Conservation (phyloP, 2,888 invertebrate genomes). For the Bombylius major region DNA sequence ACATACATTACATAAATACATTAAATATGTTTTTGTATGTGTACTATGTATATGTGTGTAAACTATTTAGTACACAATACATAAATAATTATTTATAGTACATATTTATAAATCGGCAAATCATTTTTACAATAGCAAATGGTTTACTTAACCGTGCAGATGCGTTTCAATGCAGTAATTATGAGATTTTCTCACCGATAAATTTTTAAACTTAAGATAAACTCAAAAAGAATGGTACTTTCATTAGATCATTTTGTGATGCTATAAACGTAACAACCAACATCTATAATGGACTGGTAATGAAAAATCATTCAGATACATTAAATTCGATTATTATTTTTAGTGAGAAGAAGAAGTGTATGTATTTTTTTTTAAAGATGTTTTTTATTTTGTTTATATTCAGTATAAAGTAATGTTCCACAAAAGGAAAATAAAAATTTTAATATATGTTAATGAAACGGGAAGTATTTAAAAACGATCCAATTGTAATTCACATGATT, state of each 20-base stretch:
- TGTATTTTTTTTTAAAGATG: no score
- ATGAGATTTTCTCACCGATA: conserved; percentile 14
- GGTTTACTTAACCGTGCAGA: not conserved
- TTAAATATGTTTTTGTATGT: no score
- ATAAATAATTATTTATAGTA: no score
- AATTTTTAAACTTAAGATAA: conserved; percentile 7
- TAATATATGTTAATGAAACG: not conserved
- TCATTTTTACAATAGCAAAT: not conserved
- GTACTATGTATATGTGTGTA: no score
- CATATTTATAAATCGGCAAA: not conserved
- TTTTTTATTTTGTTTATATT: no score
- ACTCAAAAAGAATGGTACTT: conserved; percentile 11
- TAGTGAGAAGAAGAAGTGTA: no score
- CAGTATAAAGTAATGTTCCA: no score
- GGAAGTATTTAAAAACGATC: conserved; percentile 8
- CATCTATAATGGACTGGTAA: not conserved
- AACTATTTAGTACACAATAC: no score
- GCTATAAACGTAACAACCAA: conserved; percentile 9
- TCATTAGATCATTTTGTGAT: conserved; percentile 14
- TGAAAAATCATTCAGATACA: no score
- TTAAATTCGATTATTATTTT: no score
- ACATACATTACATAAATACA: no score
- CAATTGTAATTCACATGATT: conserved; percentile 4
- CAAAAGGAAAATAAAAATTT: no score
- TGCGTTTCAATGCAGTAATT: conserved; percentile 6